Percentiles rank a stretch among this genome's conserved stretches.
phyloP scores from a whole-genome alignment of 2,888 invertebrate genomes.

The Cybosia mesomella region DNA sequence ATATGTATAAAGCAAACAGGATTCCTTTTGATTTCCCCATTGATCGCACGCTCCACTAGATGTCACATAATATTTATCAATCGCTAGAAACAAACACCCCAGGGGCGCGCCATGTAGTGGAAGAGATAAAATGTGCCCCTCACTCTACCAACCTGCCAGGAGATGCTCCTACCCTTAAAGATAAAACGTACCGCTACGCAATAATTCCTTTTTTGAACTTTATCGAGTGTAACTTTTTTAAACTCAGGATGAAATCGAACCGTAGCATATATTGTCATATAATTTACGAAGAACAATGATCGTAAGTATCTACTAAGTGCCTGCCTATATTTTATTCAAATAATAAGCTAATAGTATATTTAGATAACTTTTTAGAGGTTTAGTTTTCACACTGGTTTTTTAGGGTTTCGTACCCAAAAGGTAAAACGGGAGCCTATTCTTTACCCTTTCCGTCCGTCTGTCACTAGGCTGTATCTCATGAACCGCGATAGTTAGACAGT shows the following conservation, averaged over 20 bases:
- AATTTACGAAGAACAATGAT: too few relatives aligned
- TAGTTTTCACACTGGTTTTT: too few relatives aligned
- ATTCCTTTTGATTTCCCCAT: constrained; percentile 50
- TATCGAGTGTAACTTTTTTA: constrained; percentile 8
- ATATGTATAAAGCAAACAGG: constrained; percentile 40
- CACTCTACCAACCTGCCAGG: constrained; percentile 35
- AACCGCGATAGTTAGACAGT: too few relatives aligned
- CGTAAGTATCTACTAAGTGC: too few relatives aligned
- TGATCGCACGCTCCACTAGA: constrained; percentile 50
- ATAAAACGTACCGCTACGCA: constrained; percentile 49
- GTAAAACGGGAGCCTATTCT: too few relatives aligned
- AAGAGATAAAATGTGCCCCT: constrained; percentile 73
- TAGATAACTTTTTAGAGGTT: too few relatives aligned
- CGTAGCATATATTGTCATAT: neutral
- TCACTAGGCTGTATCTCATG: too few relatives aligned
- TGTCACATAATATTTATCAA: constrained; percentile 69
- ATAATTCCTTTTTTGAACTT: constrained; percentile 35
- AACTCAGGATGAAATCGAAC: neutral
- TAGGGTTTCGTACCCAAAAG: too few relatives aligned
- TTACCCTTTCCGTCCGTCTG: too few relatives aligned
- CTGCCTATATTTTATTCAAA: too few relatives aligned
- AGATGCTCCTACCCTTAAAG: constrained; percentile 42
- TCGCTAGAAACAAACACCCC: constrained; percentile 71
- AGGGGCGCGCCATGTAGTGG: constrained; percentile 70
- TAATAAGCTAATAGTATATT: too few relatives aligned